Base-by-base conservation (phyloP, 2,888 invertebrate genomes). In the Sphaerophoria taeniata region DNA sequence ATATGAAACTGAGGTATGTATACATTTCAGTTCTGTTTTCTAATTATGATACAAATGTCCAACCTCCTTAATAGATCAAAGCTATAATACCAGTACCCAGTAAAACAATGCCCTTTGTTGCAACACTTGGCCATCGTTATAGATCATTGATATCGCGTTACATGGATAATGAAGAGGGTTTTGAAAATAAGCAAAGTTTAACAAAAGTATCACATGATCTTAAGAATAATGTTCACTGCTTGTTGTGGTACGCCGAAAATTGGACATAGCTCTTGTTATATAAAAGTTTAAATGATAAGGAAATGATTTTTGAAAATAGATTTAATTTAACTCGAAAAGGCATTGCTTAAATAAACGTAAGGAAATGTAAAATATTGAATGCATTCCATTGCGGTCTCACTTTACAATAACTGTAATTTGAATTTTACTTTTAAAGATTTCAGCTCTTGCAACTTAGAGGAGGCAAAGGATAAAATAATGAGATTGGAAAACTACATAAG, bases 61-160 rank as follows among this genome's bases (percentile, higher is more conserved):
- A 16, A 53, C 11, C 31, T 31, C 11, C 91, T 49, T 89, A 90
- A 75, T 87, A 94, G 94, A 94, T 96, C 12, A 93, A 93, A 70
- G 93, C 94, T 0, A 95, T 96, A 74, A 92, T 95, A 53, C 92
- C 95, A 0, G 92, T 95, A 78, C 91, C 92, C n/a, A 89, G 89
- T 87, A 91, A 91, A 82, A 91, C 90, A 53, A 88, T 89, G 36
- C 91, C 94, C 78, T 90, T 94, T 90, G 92, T 97, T 86, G 97
- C 95, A 0, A 97, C 97, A 0, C 94, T 98, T 82, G 98, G 98
- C 0, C 94, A 95, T 87, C 97, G 97, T 0, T 98, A 98, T 91
- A 94, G 98, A 12, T 97, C 96, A 87, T 93, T 98, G 14, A 93
- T 95, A 76, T 93, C 94, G 12, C 93, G 95, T 49, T 95, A 94